A percentile compares a stretch with the other conserved stretches of the same genome.
phyloP scores from a whole-genome alignment of 2,797 vertebrate species.

The Saguinus oedipus region DNA sequence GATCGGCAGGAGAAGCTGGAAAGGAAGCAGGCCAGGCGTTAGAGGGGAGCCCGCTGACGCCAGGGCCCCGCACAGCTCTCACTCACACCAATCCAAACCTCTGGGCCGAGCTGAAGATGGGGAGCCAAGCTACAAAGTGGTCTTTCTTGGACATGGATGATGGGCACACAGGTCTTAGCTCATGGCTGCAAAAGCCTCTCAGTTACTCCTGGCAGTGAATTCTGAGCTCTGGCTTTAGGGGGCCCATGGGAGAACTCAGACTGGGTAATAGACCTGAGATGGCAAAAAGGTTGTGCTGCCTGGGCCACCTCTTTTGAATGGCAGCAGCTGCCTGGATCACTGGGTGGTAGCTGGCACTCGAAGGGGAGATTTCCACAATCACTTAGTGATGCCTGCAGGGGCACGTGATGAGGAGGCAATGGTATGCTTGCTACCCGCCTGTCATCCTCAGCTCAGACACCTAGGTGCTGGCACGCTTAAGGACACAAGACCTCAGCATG shows the following conservation, averaged over 20 bases:
- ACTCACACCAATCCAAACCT: fast-evolving
- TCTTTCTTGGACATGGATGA: fast-evolving
- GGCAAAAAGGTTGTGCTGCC: no score
- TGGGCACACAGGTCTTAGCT: fast-evolving
- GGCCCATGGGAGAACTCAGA: fast-evolving
- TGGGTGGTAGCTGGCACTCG: fast-evolving
- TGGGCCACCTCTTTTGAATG: not conserved
- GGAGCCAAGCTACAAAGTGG: fast-evolving
- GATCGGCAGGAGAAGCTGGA: conserved; percentile 83
- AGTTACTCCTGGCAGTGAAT: fast-evolving
- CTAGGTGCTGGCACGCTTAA: fast-evolving
- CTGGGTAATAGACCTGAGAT: fast-evolving
- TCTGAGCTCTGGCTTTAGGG: not conserved
- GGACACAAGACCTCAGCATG: fast-evolving
- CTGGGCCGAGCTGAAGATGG: fast-evolving
- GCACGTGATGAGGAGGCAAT: fast-evolving
- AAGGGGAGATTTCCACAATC: not conserved
- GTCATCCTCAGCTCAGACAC: not conserved
- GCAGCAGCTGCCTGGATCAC: fast-evolving
- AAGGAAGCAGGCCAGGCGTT: not conserved
- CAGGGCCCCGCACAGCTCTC: fast-evolving
- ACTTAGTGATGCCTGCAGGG: not conserved
- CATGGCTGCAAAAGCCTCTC: fast-evolving
- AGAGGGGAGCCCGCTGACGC: not conserved
- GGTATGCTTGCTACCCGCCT: fast-evolving